Evolutionary conservation across 2,113 vertebrate species (phyloP).

Genomic region (Grammomys surdaster): DNA sequence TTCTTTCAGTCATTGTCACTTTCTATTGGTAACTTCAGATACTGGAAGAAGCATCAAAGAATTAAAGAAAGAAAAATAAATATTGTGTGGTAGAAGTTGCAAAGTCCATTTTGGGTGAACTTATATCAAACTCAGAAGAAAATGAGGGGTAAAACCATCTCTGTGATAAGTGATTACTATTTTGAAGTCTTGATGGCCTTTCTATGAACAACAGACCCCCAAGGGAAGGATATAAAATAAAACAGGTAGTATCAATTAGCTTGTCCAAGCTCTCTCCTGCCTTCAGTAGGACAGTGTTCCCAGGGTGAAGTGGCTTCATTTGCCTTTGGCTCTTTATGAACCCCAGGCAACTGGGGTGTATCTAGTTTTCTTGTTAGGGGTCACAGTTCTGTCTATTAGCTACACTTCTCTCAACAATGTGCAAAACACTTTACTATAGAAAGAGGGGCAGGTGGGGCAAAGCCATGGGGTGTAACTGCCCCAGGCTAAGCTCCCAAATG

Average conservation of each 20-base stretch:
- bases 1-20: slow-evolving; percentile 53
- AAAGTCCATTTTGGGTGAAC: not conserved
- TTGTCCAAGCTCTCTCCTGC: slow-evolving; percentile 58
- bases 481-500: not conserved
- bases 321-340: not conserved
- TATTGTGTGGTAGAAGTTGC: not conserved
- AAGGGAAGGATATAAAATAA: slow-evolving; percentile 47
- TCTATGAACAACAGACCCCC: slow-evolving; percentile 71
- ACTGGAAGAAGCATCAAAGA: slow-evolving; percentile 59
- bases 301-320: slow-evolving; percentile 28
- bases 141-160: slow-evolving; percentile 42
- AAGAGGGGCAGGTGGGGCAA: not conserved
- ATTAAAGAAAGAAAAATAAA: not conserved
- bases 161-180: slow-evolving; percentile 72
- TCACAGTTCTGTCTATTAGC: not conserved
- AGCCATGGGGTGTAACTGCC: not conserved
- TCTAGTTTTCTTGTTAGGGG: slow-evolving; percentile 34
- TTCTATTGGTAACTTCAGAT: slow-evolving; percentile 64
- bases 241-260: slow-evolving; percentile 73
- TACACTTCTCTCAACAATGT: not conserved
- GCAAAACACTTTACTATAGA: not conserved
- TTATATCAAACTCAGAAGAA: not conserved
- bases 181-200: slow-evolving; percentile 70
- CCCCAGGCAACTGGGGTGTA: not conserved
- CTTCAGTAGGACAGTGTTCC: not conserved